Conservation (phyloP, 2,113 vertebrate species). For the Hypomesus transpacificus region DNA sequence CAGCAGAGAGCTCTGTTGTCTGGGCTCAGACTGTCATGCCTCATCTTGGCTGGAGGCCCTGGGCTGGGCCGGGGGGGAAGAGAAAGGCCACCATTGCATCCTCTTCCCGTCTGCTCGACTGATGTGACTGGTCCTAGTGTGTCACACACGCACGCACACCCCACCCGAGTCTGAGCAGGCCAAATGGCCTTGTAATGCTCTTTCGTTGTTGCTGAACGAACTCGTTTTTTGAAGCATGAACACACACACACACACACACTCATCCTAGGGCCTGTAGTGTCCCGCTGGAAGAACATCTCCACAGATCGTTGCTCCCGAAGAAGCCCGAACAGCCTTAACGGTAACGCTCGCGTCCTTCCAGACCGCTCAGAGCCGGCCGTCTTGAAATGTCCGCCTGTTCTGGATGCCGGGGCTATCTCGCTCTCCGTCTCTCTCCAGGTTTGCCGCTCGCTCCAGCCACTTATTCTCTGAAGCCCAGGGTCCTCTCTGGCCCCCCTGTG, state of each 20-base stretch:
- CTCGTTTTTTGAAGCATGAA: background rate
- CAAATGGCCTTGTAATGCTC: no score
- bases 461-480: no score
- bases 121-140: background rate
- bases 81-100: constrained; percentile 4
- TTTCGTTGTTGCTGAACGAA: background rate
- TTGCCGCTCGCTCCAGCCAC: no score
- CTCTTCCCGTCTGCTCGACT: background rate
- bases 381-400: background rate
- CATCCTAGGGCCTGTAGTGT: background rate
- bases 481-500: no score
- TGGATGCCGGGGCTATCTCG: background rate
- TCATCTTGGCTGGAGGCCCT: constrained; percentile 1
- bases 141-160: background rate
- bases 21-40: constrained; percentile 1
- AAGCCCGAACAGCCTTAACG: background rate
- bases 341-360: background rate
- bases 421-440: background rate
- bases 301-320: background rate
- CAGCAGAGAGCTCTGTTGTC: constrained; percentile 2
- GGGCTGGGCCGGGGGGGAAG: background rate
- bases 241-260: background rate
- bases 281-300: background rate
- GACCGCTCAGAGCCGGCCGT: background rate
- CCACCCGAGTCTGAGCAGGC: background rate